Evolutionary conservation across 2,888 invertebrate species (phyloP).

Genomic region (Ashinkailepas kermadecensis): DNA sequence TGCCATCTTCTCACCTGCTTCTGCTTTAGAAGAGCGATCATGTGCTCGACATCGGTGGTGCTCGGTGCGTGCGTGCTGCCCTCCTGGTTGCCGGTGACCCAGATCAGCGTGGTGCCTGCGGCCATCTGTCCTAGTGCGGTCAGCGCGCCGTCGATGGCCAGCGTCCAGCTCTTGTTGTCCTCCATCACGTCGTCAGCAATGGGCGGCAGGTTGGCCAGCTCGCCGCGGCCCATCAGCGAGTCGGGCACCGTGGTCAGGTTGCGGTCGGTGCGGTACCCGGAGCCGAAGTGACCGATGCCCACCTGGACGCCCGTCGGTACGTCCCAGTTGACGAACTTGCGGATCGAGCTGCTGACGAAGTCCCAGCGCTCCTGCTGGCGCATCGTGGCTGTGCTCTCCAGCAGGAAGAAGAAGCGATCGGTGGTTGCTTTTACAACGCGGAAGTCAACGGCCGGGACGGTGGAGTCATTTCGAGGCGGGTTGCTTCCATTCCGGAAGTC

Average conservation of each 20-base stretch:
- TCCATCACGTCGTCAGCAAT: slow-evolving; percentile 11
- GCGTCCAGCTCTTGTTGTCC: slow-evolving; percentile 5
- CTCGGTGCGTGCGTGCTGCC: background rate
- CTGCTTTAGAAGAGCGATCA: background rate
- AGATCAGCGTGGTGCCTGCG: background rate
- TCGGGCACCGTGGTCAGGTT: slow-evolving; percentile 30
- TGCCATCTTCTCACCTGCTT: background rate
- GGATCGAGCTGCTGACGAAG: slow-evolving; percentile 51
- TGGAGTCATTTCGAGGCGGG: background rate
- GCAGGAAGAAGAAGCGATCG: slow-evolving; percentile 20
- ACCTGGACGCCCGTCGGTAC: slow-evolving; percentile 42
- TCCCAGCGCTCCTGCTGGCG: slow-evolving; percentile 50
- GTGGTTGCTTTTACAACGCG: background rate
- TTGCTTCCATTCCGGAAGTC: slow-evolving; percentile 37
- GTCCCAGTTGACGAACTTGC: slow-evolving; percentile 53
- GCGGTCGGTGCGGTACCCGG: slow-evolving; percentile 29
- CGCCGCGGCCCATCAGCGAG: slow-evolving; percentile 18
- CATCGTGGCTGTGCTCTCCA: slow-evolving; percentile 20
- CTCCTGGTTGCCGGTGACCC: slow-evolving; percentile 4
- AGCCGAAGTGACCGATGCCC: slow-evolving; percentile 37
- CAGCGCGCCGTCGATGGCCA: slow-evolving; percentile 11
- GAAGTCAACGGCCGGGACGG: background rate
- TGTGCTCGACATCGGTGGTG: background rate
- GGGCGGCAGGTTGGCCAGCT: slow-evolving; percentile 19
- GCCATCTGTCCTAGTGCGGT: background rate